Evolutionary conservation across 1,140 invertebrate species (phyloP), one percentile per base, ranked within the genome.

Genomic region (Nymphalis io): DNA sequence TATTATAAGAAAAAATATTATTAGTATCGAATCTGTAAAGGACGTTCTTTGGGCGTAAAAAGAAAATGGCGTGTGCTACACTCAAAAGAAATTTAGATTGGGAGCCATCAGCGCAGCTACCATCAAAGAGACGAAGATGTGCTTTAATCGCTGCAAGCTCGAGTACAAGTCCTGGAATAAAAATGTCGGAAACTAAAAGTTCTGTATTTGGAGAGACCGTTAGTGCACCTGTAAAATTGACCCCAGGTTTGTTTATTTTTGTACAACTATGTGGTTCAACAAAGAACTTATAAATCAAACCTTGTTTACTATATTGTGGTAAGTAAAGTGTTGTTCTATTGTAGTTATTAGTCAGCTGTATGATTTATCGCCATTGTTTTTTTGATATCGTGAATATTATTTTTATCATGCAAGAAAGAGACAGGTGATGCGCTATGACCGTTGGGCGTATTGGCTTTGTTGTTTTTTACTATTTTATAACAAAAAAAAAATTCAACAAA

Each of bases 61-160:
- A 93, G 93, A 93, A 94, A 93, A 98, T 98, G 98, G 98, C 98
- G 93, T 98, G 98, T 94, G 97, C 97, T 91, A 98, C 97, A 81
- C 93, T 98, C 68, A 99, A 98, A 94, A 94, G 97, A 89, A 96
- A 95, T 84, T 94, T 98, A 82, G 97, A 99, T 90, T 98, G 98
- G 94, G 97, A 98, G 92, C 96, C 97, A 38, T 94, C 98, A 88
- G 93, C 95, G 78, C 95, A 96, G 80, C 93, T 96, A 72, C 95
- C 97, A 27, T 94, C 94, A 65, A 98, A 98, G 92, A 93, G 97
- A 89, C 93, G 97, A 90, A 95, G 97, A 93, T 98, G 96, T 93
- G 94, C 95, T 83, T 96, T 96, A 61, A 96, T 97, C 93, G 94
- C 94, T 90, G 94, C 74, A 73, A 95, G 95, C 57, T 95, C 95